These are phyloP conservation scores for Drosophila barbarae DNA, from an alignment of 2,888 invertebrate genomes.

Conservation along the genomic window DNA sequence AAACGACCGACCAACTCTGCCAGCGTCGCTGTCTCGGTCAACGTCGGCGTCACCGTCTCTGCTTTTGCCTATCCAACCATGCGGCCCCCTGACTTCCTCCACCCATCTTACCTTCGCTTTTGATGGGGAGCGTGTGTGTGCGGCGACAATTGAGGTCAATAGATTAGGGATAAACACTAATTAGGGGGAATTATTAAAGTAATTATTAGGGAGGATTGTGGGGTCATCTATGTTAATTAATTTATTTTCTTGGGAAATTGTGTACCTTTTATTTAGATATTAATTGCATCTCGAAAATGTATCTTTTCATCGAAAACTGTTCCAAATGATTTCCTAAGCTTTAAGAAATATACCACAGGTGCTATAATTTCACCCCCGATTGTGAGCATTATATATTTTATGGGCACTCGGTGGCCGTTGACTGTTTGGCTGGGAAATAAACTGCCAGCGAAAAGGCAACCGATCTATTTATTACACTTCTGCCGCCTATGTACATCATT, in stretches of 20 bases:
- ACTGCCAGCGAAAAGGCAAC: conserved; percentile 52
- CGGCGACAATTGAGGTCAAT: conserved; percentile 21
- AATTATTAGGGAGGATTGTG: background rate
- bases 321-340: background rate
- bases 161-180: background rate
- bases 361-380: conserved; percentile 1
- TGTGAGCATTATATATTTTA: conserved; percentile 32
- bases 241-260: background rate
- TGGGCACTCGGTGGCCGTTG: conserved; percentile 33
- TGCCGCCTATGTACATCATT: conserved; percentile 26
- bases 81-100: conserved; percentile 40
- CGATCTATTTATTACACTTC: conserved; percentile 62
- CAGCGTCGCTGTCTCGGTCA: conserved; percentile 26
- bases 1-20: conserved; percentile 37
- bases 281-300: background rate
- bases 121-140: conserved; percentile 29
- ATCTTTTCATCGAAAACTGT: background rate
- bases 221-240: background rate
- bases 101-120: conserved; percentile 9
- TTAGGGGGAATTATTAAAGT: background rate
- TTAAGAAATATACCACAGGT: background rate
- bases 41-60: conserved; percentile 49
- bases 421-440: conserved; percentile 35
- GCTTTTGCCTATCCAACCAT: conserved; percentile 71
- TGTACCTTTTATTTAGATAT: background rate